Conservation (phyloP, 2,888 invertebrate species). For the Drosophila mayaguana region DNA sequence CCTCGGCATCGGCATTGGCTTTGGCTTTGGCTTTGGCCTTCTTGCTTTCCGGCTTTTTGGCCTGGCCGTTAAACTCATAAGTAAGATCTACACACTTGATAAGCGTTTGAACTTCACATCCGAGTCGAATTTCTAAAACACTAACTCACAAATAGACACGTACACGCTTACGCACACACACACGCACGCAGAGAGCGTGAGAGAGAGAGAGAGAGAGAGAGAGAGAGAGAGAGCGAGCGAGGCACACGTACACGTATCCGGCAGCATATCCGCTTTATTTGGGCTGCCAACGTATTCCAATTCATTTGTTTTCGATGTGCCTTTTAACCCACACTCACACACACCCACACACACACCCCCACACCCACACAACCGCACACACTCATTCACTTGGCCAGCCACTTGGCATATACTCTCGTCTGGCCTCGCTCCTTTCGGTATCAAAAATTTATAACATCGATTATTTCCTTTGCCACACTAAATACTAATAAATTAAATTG, state of each 20-base stretch:
- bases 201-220: background rate
- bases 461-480: conserved; percentile 80
- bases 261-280: conserved; percentile 74
- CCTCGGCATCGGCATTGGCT: background rate
- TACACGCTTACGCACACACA: conserved; percentile 38
- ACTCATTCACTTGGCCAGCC: conserved; percentile 15
- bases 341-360: conserved; percentile 11
- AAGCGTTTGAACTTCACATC: conserved; percentile 77
- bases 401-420: conserved; percentile 36
- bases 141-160: conserved; percentile 80
- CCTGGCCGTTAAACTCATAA: conserved; percentile 73
- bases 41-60: conserved; percentile 23
- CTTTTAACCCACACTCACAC: conserved; percentile 42
- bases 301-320: conserved; percentile 76
- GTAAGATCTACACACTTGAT: conserved; percentile 81
- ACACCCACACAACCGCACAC: conserved; percentile 4
- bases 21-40: conserved; percentile 4
- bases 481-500: conserved; percentile 85
- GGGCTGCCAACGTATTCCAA: conserved; percentile 74
- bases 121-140: conserved; percentile 77
- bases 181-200: too few relatives aligned
- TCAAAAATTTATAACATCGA: conserved; percentile 82
- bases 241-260: conserved; percentile 53
- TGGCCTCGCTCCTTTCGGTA: conserved; percentile 33
- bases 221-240: conserved; percentile 4